Evolutionary conservation across 2,888 invertebrate species (phyloP), one percentile per base, ranked within the genome.

Genomic region (Altica lythri): DNA sequence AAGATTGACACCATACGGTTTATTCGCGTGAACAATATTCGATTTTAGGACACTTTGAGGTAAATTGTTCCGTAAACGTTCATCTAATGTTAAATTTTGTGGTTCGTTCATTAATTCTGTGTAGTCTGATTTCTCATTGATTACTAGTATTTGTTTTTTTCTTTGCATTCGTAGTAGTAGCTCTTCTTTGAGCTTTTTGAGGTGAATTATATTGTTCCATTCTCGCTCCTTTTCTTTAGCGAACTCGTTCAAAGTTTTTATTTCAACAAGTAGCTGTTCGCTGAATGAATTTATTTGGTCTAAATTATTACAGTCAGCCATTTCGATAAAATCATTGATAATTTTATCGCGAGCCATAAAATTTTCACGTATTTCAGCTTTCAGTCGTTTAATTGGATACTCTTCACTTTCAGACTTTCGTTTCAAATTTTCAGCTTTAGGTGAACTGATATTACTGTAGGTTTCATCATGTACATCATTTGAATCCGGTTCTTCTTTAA

Each of bases 141-240:
- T 62, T 56, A 76, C 57, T 68, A 86, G 67, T 2, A 88, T 80
- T 65, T 88, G 86, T 66, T 86, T 84, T 64, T 84, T 82, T 55
- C 91, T 80, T 53, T 88, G 79, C 25, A 92, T 76, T 61, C 92
- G 79, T 4, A 88, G 77, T 43, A 89, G 77, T 14, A 91, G 83
- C 70, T 92, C 92, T 69, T 92, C 90, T 77, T 93, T 92, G 2
- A 92, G 81, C 72, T 91, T 91, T 71, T 89, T 89, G 62, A 91
- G 78, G 68, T 90, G 87, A 9, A 92, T 74, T 47, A 93, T 86
- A 55, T 89, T 87, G 72, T 92, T 91, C 89, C 91, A 90, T 74
- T 93, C 92, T 65, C 86, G 83, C 77, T 93, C 93, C 72, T 92
- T 92, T 68, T 87, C 85, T 66, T 84, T 83, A 0, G 91, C 86